phyloP scores from a whole-genome alignment of 2,888 invertebrate species.

The Nomada ferruginata region DNA sequence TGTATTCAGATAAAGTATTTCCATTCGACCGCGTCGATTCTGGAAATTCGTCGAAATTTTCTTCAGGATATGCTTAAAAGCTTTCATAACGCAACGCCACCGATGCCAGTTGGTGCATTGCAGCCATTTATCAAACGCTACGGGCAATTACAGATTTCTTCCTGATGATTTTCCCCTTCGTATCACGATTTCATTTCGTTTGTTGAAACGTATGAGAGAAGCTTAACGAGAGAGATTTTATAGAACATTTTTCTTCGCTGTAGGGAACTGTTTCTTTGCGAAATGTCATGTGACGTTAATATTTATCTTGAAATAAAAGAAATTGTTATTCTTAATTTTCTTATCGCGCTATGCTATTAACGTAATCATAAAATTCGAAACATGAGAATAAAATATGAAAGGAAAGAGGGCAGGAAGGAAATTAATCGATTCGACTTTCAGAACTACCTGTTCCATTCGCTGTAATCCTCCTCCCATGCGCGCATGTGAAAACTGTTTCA shows the following conservation, averaged over 20 bases:
- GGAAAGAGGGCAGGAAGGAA: neutral
- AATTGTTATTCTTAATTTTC: no score
- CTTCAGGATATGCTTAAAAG: neutral
- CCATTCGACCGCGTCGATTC: neutral
- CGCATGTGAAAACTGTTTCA: neutral
- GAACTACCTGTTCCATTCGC: neutral
- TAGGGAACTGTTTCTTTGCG: no score
- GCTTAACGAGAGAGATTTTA: neutral
- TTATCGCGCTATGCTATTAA: no score
- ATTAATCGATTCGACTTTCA: neutral
- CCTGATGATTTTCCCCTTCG: neutral
- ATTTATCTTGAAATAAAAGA: no score
- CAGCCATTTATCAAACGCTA: constrained; percentile 23
- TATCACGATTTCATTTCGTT: neutral
- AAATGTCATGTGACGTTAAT: no score
- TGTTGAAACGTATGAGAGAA: neutral
- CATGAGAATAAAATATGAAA: no score
- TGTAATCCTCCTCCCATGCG: neutral
- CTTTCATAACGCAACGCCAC: neutral
- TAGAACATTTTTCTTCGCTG: no score
- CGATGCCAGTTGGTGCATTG: neutral
- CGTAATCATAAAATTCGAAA: neutral
- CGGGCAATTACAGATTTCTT: constrained; percentile 13
- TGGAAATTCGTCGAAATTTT: neutral
- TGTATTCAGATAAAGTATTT: neutral